A percentile compares a stretch with the other conserved stretches of the same genome.
These are phyloP conservation scores for Poeciliopsis turrubarensis DNA, from an alignment of 2,113 vertebrate species.

Conservation along the genomic window DNA sequence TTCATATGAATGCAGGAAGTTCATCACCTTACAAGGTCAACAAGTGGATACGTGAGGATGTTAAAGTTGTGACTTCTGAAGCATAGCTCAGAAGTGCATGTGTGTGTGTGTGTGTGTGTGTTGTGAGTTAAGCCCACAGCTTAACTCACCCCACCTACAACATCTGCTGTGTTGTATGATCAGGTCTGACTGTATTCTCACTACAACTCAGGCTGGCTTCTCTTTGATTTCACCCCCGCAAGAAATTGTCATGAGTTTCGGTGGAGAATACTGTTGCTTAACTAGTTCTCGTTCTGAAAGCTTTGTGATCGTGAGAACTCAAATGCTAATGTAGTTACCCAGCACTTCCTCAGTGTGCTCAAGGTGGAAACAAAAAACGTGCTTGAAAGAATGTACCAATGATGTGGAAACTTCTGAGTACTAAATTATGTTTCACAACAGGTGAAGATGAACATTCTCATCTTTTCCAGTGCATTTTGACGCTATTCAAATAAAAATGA, in stretches of 20 bases:
- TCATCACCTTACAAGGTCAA: constrained; percentile 33
- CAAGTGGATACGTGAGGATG: background rate
- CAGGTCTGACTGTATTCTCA: constrained; percentile 51
- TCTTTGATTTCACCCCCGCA: constrained; percentile 33
- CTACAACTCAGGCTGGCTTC: constrained; percentile 32
- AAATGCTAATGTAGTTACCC: constrained; percentile 15
- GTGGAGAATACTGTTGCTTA: constrained; percentile 33
- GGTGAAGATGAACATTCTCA: constrained; percentile 5
- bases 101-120: background rate
- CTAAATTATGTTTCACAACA: constrained; percentile 15
- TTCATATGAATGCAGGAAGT: constrained; percentile 24
- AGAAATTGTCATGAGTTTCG: constrained; percentile 51
- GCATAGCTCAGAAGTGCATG: constrained; percentile 32
- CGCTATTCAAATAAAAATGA: constrained; percentile 2
- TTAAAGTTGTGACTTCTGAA: constrained; percentile 22
- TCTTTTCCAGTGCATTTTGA: background rate
- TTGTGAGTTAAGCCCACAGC: constrained; percentile 18
- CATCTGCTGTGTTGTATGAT: constrained; percentile 29
- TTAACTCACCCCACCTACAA: constrained; percentile 49
- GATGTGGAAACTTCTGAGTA: constrained; percentile 12
- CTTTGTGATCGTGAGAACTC: constrained; percentile 48
- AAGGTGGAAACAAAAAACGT: constrained; percentile 16
- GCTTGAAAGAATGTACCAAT: constrained; percentile 2
- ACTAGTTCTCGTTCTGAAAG: constrained; percentile 9
- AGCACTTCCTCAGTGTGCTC: constrained; percentile 10